phyloP scores from a whole-genome alignment of 92 coral and sea anemone genomes.

The Diadumene lineata region DNA sequence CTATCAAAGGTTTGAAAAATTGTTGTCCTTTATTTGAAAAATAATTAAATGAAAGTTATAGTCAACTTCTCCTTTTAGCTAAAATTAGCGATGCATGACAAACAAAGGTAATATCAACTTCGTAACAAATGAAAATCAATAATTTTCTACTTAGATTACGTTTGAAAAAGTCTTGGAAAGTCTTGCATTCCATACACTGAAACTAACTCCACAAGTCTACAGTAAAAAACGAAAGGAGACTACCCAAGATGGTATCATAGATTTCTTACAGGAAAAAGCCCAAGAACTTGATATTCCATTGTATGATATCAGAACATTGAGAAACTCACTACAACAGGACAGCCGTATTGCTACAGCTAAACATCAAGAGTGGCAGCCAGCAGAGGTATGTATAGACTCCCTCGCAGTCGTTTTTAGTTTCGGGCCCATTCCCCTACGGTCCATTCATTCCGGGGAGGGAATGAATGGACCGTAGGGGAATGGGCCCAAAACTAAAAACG shows the following conservation, averaged over 20 bases:
- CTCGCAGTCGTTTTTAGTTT: not conserved
- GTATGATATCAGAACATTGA: conserved; percentile 41
- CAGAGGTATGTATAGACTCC: conserved; percentile 30
- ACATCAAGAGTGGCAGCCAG: conserved; percentile 57
- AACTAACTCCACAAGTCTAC: conserved; percentile 49
- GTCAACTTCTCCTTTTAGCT: too few relatives aligned
- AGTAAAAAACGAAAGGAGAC: conserved; percentile 16
- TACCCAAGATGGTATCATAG: conserved; percentile 25
- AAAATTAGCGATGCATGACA: too few relatives aligned
- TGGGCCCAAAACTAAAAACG: too few relatives aligned
- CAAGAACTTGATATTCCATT: conserved; percentile 31
- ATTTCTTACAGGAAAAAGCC: conserved; percentile 36
- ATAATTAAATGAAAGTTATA: not conserved
- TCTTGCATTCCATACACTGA: conserved; percentile 41
- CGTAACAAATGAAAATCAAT: not conserved
- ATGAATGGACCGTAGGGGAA: too few relatives aligned
- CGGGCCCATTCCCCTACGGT: too few relatives aligned
- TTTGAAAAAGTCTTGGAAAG: conserved; percentile 39
- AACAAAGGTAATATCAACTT: not conserved
- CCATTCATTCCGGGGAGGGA: too few relatives aligned
- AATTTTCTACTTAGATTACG: not conserved
- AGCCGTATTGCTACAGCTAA: conserved; percentile 25
- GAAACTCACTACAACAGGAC: conserved; percentile 47
- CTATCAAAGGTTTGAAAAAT: too few relatives aligned
- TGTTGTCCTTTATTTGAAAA: not conserved